Evolutionary conservation across 2,113 vertebrate genomes (phyloP).

Genomic region (Malaclemys terrapin): DNA sequence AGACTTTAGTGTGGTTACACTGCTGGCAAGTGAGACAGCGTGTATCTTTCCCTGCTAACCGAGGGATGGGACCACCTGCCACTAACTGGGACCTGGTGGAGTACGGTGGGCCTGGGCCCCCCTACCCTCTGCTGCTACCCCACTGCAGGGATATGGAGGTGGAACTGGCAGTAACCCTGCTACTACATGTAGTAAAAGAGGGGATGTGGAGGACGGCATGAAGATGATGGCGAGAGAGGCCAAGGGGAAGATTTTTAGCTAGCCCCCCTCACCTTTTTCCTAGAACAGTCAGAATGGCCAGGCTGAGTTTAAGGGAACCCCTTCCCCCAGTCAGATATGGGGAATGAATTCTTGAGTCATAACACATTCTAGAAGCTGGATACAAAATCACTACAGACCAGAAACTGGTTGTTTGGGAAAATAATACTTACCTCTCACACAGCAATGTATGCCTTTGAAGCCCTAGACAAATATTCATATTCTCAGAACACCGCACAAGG

Average conservation of each 20-base stretch:
- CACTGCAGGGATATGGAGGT: background rate
- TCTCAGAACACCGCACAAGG: background rate
- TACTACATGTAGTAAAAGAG: background rate
- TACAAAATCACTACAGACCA: background rate
- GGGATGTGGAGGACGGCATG: background rate
- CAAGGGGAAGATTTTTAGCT: background rate
- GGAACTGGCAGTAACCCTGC: background rate
- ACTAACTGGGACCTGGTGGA: rapidly evolving
- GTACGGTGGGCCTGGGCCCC: background rate
- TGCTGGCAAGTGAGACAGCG: background rate
- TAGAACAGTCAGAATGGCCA: background rate
- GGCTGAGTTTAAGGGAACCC: background rate
- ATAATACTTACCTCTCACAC: background rate
- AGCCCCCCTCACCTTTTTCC: background rate
- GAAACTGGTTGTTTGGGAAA: background rate
- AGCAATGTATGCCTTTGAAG: too few relatives aligned
- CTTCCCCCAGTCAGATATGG: rapidly evolving
- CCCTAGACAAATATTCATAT: too few relatives aligned
- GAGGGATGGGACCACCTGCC: background rate
- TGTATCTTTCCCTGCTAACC: background rate
- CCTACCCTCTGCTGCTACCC: background rate
- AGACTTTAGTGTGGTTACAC: background rate
- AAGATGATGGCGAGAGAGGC: background rate
- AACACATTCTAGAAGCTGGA: background rate
- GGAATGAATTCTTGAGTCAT: background rate